A percentile compares a stretch with the other conserved stretches of the same genome.
phyloP scores from a whole-genome alignment of 2,888 invertebrate genomes.

The Lysandra bellargus region DNA sequence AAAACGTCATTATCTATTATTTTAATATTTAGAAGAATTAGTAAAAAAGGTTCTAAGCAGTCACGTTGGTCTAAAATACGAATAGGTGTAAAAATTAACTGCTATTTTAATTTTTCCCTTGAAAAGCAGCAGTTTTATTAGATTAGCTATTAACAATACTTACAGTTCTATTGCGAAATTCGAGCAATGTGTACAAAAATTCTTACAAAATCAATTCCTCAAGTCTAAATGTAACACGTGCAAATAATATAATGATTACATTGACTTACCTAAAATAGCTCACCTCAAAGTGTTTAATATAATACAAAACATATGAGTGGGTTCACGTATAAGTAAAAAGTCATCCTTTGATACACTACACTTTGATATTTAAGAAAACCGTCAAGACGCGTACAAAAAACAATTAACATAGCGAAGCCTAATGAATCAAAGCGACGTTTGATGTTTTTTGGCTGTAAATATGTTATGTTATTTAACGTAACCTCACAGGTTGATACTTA shows the following conservation, averaged over 20 bases:
- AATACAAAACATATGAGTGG: background rate
- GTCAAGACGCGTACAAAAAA: constrained; percentile 12
- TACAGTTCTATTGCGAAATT: too few species aligned
- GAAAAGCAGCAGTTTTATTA: too few species aligned
- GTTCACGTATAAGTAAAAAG: constrained; percentile 7
- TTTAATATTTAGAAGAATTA: too few species aligned
- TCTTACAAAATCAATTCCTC: background rate
- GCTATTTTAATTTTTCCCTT: too few species aligned
- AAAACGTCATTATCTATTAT: too few species aligned
- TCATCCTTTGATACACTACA: constrained; percentile 21
- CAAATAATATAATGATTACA: background rate
- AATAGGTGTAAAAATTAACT: background rate
- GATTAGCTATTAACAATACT: too few species aligned
- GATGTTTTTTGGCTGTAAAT: constrained; percentile 26
- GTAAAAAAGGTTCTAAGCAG: too few species aligned
- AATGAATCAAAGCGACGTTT: constrained; percentile 27
- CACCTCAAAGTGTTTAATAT: background rate
- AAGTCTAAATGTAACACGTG: background rate
- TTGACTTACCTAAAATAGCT: background rate
- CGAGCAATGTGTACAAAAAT: too few species aligned
- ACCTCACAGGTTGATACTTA: constrained; percentile 1
- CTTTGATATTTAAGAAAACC: constrained; percentile 29
- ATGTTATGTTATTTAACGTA: constrained; percentile 15
- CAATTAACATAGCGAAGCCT: constrained; percentile 15
- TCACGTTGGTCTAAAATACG: background rate